phyloP scores from a whole-genome alignment of 2,113 vertebrate species.

The Castor canadensis region DNA sequence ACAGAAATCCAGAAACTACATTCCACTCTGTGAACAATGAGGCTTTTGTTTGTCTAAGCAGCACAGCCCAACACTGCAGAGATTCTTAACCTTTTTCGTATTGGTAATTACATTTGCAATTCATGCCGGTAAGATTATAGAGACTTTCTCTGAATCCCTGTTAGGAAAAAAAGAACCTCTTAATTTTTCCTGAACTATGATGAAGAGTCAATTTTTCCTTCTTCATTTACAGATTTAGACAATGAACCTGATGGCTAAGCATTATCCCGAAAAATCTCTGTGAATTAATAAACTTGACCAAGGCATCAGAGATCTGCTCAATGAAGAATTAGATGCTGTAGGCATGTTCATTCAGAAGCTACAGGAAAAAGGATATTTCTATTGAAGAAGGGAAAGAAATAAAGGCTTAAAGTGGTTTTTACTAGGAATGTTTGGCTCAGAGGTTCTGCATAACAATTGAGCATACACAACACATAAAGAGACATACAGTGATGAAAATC shows the following conservation, averaged over 20 bases:
- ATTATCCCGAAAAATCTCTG: conserved; percentile 47
- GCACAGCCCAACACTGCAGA: conserved; percentile 39
- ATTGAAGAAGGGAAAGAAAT: not conserved
- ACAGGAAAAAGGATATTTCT: not conserved
- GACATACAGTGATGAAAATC: not conserved
- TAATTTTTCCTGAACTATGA: conserved; percentile 45
- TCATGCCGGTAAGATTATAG: conserved; percentile 40
- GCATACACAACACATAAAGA: not conserved
- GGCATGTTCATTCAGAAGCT: not conserved
- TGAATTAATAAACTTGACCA: conserved; percentile 48
- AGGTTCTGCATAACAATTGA: not conserved
- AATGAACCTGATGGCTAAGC: not conserved
- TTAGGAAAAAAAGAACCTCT: not conserved
- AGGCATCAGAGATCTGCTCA: not conserved
- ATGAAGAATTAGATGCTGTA: not conserved
- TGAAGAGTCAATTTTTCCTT: conserved; percentile 38
- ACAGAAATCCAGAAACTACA: not conserved
- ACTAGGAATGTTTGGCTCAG: not conserved
- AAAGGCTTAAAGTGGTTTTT: not conserved
- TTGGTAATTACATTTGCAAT: conserved; percentile 77
- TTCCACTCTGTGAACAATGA: conserved; percentile 44
- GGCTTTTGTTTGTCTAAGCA: conserved; percentile 61
- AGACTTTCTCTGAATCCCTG: conserved; percentile 55
- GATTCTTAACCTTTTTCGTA: conserved; percentile 41
- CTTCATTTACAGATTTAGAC: not conserved